These are phyloP conservation scores for Scaptomyza flava DNA, from an alignment of 2,888 invertebrate species.

Conservation along the genomic window DNA sequence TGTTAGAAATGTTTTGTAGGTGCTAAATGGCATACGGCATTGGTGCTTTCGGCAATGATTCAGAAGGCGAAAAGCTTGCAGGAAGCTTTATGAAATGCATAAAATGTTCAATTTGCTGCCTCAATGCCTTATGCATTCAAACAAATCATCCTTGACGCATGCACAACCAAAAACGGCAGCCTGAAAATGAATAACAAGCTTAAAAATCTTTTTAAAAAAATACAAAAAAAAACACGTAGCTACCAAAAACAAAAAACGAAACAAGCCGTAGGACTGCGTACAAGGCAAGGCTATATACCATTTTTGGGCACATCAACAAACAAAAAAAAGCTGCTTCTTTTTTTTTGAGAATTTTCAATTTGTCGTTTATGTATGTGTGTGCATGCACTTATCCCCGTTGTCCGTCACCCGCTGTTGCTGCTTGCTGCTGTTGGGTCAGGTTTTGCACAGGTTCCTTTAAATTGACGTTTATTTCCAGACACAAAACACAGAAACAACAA, in stretches of 20 bases:
- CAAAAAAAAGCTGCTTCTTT: constrained; percentile 29
- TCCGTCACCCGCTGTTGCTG: constrained; percentile 2
- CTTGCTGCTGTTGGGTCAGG: constrained; percentile 10
- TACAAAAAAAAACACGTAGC: constrained; percentile 27
- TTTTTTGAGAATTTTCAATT: constrained; percentile 50
- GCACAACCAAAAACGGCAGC: constrained; percentile 74
- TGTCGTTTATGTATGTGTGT: constrained; percentile 6
- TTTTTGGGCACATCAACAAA: constrained; percentile 66
- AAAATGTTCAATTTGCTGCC: constrained; percentile 15
- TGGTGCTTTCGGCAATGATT: background rate
- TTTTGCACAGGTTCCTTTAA: constrained; percentile 49
- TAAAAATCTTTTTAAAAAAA: background rate
- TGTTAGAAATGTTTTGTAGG: constrained; percentile 31
- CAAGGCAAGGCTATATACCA: constrained; percentile 74
- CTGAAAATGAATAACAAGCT: constrained; percentile 24
- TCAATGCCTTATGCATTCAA: constrained; percentile 45
- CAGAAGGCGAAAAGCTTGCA: background rate
- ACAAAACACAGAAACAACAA: constrained; percentile 12
- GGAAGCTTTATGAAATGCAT: background rate
- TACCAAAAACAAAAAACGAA: constrained; percentile 42
- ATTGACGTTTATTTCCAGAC: constrained; percentile 76
- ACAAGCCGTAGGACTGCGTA: constrained; percentile 68
- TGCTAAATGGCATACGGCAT: constrained; percentile 49
- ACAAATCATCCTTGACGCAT: constrained; percentile 77
- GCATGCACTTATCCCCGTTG: constrained; percentile 7